These are phyloP conservation scores for Melanaphis sacchari DNA, from an alignment of 1,140 invertebrate genomes.

Conservation along the genomic window DNA sequence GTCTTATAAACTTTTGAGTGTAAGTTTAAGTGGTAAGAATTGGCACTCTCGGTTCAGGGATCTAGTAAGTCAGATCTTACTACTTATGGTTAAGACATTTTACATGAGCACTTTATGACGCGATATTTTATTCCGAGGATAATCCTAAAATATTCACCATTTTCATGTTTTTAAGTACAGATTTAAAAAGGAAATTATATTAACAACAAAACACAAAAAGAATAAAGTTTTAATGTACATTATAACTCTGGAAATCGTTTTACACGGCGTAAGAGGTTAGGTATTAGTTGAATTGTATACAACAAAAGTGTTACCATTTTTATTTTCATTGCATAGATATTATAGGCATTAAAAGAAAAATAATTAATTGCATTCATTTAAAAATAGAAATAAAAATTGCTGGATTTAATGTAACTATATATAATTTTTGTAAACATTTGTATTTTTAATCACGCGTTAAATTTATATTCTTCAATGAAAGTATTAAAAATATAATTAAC, in stretches of 20 bases:
- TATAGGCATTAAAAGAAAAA: too few species aligned
- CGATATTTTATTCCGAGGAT: background rate
- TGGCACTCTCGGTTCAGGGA: background rate
- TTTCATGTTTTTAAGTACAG: background rate
- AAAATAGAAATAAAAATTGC: background rate
- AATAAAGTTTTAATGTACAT: background rate
- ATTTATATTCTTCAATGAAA: too few species aligned
- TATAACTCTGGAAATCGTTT: background rate
- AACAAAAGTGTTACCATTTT: background rate
- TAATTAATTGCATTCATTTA: too few species aligned
- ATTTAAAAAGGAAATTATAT: conserved; percentile 1
- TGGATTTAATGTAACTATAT: too few species aligned
- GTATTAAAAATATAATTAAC: too few species aligned
- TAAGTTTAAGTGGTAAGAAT: background rate
- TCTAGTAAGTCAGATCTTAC: conserved; percentile 12
- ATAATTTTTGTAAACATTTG: too few species aligned
- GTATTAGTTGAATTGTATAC: background rate
- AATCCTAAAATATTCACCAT: conserved; percentile 35
- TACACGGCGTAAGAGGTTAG: background rate
- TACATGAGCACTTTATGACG: background rate
- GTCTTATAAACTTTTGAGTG: conserved; percentile 11
- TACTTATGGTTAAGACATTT: conserved; percentile 35
- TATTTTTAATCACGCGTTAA: too few species aligned
- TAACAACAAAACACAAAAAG: background rate
- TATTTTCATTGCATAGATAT: background rate